A percentile compares a stretch with the other conserved stretches of the same genome.
These are phyloP conservation scores for Butorides virescens DNA, from an alignment of 2,113 vertebrate genomes.

Conservation along the genomic window DNA sequence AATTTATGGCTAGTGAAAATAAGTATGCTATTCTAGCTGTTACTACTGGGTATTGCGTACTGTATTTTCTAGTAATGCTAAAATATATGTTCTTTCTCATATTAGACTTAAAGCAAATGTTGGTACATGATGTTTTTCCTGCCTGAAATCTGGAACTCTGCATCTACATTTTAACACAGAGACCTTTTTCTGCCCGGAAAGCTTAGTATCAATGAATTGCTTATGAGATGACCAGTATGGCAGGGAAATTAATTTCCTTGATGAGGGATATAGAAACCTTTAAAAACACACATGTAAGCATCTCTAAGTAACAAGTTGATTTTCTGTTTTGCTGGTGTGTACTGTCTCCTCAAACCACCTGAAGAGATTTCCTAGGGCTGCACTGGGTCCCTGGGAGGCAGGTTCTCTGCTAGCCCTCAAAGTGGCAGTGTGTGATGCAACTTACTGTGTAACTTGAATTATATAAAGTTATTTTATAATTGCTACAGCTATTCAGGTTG, in stretches of 20 bases:
- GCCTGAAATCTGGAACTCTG: background rate
- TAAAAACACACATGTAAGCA: background rate
- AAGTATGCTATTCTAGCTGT: background rate
- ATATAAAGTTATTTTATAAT: background rate
- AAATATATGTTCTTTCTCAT: background rate
- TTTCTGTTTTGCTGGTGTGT: background rate
- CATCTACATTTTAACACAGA: background rate
- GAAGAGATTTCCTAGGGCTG: background rate
- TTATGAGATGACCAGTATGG: background rate
- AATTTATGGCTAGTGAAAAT: background rate
- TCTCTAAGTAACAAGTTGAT: background rate
- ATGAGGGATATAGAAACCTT: background rate
- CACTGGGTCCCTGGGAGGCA: background rate
- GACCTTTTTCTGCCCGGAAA: background rate
- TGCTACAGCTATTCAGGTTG: background rate
- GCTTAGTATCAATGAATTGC: background rate
- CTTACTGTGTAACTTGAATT: background rate
- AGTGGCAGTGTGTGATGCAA: background rate
- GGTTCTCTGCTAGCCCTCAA: background rate
- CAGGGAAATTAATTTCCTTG: background rate
- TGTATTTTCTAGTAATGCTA: background rate
- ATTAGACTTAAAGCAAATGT: background rate
- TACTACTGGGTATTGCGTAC: background rate
- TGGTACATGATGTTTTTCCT: background rate
- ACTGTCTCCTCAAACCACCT: background rate